Conservation (phyloP, 2,888 invertebrate genomes). For the Melieria crassipennis region DNA sequence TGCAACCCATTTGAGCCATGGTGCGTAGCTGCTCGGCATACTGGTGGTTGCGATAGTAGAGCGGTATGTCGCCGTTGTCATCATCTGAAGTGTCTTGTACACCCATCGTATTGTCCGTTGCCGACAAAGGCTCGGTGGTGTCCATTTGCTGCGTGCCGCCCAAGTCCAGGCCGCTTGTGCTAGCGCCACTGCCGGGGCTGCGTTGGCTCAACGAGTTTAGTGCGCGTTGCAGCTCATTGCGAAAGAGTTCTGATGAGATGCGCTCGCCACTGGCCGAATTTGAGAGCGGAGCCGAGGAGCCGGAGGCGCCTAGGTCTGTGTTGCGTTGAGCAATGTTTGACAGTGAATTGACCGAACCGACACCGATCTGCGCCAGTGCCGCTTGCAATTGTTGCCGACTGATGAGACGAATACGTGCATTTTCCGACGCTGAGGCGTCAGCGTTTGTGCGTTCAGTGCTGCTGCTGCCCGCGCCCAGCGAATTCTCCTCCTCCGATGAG, state of each 20-base stretch:
- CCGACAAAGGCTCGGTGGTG: constrained; percentile 9
- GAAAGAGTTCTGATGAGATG: constrained; percentile 83
- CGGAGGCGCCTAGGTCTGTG: constrained; percentile 44
- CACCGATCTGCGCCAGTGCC: constrained; percentile 60
- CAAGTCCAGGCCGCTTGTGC: constrained; percentile 17
- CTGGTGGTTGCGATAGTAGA: constrained; percentile 57
- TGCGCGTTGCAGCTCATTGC: constrained; percentile 80
- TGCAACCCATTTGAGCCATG: constrained; percentile 92
- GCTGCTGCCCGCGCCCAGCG: constrained; percentile 55
- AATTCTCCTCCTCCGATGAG: constrained; percentile 64
- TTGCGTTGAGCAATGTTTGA: constrained; percentile 64
- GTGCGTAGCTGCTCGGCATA: constrained; percentile 74
- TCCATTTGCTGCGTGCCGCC: constrained; percentile 48
- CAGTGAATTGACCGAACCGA: constrained; percentile 61
- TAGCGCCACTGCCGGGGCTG: constrained; percentile 21
- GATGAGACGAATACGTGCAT: constrained; percentile 62
- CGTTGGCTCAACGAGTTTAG: constrained; percentile 59
- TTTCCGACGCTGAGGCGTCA: constrained; percentile 50
- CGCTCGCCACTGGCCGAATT: constrained; percentile 44
- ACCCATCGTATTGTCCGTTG: constrained; percentile 12
- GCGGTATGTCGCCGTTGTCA: constrained; percentile 53
- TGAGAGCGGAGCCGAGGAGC: constrained; percentile 38
- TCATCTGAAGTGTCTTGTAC: constrained; percentile 33
- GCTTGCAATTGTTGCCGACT: constrained; percentile 62
- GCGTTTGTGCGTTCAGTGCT: constrained; percentile 49